phyloP scores from a whole-genome alignment of 2,888 invertebrate species.

The Tetramorium bicarinatum region DNA sequence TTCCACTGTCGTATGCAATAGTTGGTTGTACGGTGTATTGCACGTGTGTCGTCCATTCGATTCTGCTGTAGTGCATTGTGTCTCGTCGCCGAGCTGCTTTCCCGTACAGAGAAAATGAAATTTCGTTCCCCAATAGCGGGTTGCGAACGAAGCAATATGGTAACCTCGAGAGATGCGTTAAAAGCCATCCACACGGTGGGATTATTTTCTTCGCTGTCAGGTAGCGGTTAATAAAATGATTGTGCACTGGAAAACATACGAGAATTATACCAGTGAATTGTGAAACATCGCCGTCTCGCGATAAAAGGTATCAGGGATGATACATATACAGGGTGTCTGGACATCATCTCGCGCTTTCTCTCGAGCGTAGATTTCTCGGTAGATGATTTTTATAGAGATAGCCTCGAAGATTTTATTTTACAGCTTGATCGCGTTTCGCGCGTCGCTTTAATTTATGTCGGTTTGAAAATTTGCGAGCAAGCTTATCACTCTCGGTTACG shows the following conservation, averaged over 20 bases:
- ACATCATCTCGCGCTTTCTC: not conserved
- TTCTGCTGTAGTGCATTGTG: conserved; percentile 23
- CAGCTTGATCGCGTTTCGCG: not conserved
- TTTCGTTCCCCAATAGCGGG: conserved; percentile 36
- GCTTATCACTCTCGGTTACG: not conserved
- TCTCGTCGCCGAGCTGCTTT: conserved; percentile 45
- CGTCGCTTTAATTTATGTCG: conserved; percentile 15
- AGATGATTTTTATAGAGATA: not conserved
- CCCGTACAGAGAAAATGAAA: conserved; percentile 41
- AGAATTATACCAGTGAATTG: conserved; percentile 3
- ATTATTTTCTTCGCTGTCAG: conserved; percentile 46
- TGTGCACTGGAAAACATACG: conserved; percentile 18
- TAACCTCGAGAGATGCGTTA: conserved; percentile 54
- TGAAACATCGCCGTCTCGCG: conserved; percentile 7
- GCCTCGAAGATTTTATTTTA: not conserved
- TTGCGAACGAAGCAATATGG: conserved; percentile 46
- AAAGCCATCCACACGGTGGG: conserved; percentile 19
- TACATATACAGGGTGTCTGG: not conserved
- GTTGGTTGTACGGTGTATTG: conserved; percentile 8
- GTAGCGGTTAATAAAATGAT: conserved; percentile 45
- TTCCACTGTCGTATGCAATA: conserved; percentile 12
- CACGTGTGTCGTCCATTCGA: conserved; percentile 15
- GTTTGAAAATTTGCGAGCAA: conserved; percentile 19
- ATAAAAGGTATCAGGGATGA: not conserved
- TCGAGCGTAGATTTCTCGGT: not conserved